These are phyloP conservation scores for Melanogrammus aeglefinus DNA, from an alignment of 2,797 vertebrate genomes.

Conservation along the genomic window DNA sequence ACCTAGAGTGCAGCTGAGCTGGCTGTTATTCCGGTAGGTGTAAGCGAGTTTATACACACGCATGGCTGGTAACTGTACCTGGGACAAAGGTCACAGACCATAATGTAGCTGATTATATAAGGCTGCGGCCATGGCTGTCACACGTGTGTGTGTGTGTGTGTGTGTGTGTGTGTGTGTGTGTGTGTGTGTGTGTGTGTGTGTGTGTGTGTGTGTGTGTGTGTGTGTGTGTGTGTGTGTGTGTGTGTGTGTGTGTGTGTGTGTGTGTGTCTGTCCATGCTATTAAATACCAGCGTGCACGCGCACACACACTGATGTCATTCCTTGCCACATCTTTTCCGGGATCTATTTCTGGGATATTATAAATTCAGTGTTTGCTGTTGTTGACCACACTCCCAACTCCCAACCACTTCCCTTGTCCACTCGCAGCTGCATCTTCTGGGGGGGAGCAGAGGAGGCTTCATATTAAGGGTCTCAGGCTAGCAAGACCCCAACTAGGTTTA, in stretches of 20 bases:
- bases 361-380: too few species aligned
- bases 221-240: not conserved
- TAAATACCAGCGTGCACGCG: too few species aligned
- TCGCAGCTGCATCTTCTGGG: too few species aligned
- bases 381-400: too few species aligned
- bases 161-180: not conserved
- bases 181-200: not conserved
- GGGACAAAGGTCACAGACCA: constrained; percentile 34
- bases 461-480: too few species aligned
- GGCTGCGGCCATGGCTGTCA: not conserved
- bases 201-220: not conserved
- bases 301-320: too few species aligned
- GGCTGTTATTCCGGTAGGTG: constrained; percentile 12
- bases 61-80: constrained; percentile 38
- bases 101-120: constrained; percentile 29
- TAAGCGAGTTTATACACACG: constrained; percentile 16
- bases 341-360: too few species aligned
- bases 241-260: not conserved
- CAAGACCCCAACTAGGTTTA: too few species aligned
- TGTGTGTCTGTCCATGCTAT: not conserved
- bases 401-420: too few species aligned
- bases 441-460: too few species aligned
- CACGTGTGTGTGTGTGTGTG: too few species aligned
- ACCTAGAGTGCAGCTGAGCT: not conserved
- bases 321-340: too few species aligned